Base-by-base conservation (phyloP, 2,113 vertebrate genomes). In the Oncorhynchus gorbuscha region DNA sequence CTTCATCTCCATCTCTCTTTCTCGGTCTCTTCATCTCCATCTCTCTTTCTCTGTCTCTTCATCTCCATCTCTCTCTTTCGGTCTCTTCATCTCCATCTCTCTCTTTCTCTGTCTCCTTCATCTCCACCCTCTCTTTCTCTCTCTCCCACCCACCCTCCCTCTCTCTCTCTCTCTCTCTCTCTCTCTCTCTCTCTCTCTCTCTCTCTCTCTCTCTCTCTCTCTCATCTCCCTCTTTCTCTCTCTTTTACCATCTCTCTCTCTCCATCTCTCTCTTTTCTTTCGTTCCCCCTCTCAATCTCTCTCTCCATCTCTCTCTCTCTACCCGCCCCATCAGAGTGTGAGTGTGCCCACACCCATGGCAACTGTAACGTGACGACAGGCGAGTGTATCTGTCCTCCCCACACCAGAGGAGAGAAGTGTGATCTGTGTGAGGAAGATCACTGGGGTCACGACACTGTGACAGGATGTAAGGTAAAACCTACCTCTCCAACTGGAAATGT, bases 321-420 rank as follows among this genome's bases (percentile, higher is more conserved):
- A 18, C 24, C 13, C 48, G 16, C 14, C 55, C 18, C 55, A 76
- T 20, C 87, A 99, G 98, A 92, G 84, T 99, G 98, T 81, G 85
- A 92, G 84, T 99, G 98, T 71, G 83, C 89, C 22, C 93, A 95
- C 87, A 99, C 97, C 6, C 92, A 92, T 28, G 94, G 97, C 14
- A 95, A 94, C 83, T 99, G 97, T 76, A 71, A 96, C 77, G 81
- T 91, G 0, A 83, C 89, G 11, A 94, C 91, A 0, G 97, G 97
- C 7, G 86, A 91, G 49, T 99, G 97, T 45, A 89, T 95, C 85
- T 99, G 97, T 80, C 95, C 97, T 0, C 88, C 95, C 79, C 93
- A 97, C 79, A 96, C 97, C 5, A 62, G 0, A 18, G 96, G 97
- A 11, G 81, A 76, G 13, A 92, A 90, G 73, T 99, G 97, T 78